Evolutionary conservation across 1,140 invertebrate species (phyloP), one percentile per base, ranked within the genome.

Genomic region (Drosophila mauritiana): DNA sequence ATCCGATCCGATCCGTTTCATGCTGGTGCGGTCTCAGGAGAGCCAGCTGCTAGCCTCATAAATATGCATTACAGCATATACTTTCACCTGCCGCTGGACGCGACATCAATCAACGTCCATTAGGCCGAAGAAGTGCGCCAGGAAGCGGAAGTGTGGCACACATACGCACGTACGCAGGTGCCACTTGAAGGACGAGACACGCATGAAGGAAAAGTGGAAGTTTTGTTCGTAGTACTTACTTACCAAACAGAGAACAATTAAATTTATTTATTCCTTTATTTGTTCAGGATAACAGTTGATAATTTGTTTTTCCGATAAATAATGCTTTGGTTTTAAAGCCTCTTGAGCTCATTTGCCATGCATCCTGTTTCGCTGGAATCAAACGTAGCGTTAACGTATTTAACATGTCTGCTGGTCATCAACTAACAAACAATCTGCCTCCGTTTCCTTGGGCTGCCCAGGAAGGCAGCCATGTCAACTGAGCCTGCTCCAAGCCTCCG

Each of bases 91-190:
- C 73, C 68, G 78, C 58, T 54, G 43, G 78, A 63, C 74, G 74
- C 64, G 78, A 72, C 78, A 86, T 85, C 73, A 54, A 83, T 86
- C 83, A 88, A 88, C 65, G 82, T 86, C 79, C 65, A 78, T 88
- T 82, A 88, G 69, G 69, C 78, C 74, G 68, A 85, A 86, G 82
- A 86, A 85, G 78, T 58, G 64, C 82, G 73, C 45, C 62, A 59
- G 83, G 79, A 82, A 82, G 59, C 82, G 82, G 82, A 82, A 88
- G 74, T 88, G 83, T 64, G 42, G 67, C 73, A 67, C 68, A 84
- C 59, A 64, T 31, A 54, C 42, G 34, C 17, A 25, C 36, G 54
- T 63, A 72, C 36, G 68, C 52, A 54, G 42, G 53, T 62, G 59
- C 53, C 53, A 42, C 37, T 62, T 58, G 12, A 53, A 20, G 17